Conservation (phyloP, 2,888 invertebrate species). For the Machimus atricapillus region DNA sequence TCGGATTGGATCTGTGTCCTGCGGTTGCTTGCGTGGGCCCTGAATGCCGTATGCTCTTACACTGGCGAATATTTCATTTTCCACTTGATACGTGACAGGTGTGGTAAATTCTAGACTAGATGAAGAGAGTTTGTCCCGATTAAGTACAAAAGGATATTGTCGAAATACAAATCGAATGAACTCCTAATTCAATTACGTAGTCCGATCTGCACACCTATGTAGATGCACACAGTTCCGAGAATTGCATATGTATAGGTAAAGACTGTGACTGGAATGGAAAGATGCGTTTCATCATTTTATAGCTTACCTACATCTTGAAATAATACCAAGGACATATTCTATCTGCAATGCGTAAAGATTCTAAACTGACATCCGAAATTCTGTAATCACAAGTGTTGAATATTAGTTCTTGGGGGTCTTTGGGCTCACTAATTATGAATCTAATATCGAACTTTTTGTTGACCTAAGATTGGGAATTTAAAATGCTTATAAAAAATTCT, state of each 20-base stretch:
- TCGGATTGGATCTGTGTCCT: background rate
- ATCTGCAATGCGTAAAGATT: no score
- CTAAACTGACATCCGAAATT: no score
- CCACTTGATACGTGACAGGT: background rate
- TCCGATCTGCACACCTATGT: background rate
- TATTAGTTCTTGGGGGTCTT: no score
- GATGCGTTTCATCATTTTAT: no score
- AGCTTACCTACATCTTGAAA: no score
- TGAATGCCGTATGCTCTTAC: background rate
- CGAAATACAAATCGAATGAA: background rate
- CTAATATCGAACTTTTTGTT: no score
- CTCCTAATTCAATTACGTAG: background rate
- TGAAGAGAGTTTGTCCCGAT: background rate
- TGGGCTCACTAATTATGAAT: no score
- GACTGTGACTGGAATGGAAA: no score
- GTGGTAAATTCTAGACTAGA: background rate
- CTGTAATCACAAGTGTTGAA: no score
- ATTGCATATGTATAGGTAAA: background rate
- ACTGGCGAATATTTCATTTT: background rate
- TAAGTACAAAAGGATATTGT: background rate
- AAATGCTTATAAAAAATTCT: no score
- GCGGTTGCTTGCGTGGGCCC: background rate
- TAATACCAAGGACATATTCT: no score
- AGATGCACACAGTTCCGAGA: background rate
- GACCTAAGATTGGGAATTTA: no score